Base-by-base conservation (phyloP, 2,113 vertebrate genomes). In the Myiagra hebetior region DNA sequence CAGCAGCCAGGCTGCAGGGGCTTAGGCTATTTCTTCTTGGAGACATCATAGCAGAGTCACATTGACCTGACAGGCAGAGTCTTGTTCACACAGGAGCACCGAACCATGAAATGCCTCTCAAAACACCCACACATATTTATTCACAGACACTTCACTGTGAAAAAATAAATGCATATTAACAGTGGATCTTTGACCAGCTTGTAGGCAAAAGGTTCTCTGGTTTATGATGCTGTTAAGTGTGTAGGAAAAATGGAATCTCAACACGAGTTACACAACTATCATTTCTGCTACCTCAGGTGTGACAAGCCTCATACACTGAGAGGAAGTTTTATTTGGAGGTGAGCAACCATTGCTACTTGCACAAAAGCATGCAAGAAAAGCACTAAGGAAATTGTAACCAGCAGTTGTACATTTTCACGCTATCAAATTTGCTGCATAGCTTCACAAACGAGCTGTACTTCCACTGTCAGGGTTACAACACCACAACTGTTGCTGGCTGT, bases 231-330 rank as follows among this genome's bases (percentile, higher is more conserved):
- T 35, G 13, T 41, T 87, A 28, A 59, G n/a, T 4, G 3, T 5
- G 24, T 52, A 70, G 46, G 50, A 46, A 59, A 92, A 92, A n/a
- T 42, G 20, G 23, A 49, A 65, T 53, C 74, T 69, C 46, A 70
- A 5, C 37, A 23, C 1, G 1, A 49, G 53, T 39, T 77, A 76
- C 13, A 19, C 31, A 65, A 4, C 0, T 1, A 18, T 63, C 2
- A 14, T 41, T 88, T 87, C 73, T 89, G 39, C 59, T 44, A 31
- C 44, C 53, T 78, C 53, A 75, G 30, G 35, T 1, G 1, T n/a
- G 46, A 59, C 16, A 49, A 79, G 13, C 53, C 15, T 72, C 3
- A 1, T 13, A 56, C 30, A 21, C 7, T 0, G 2, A 74, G 9
- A 19, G 31, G 17, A 42, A 30, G 11, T 41, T 72, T 68, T 68